Evolutionary conservation across 2,797 vertebrate genomes (phyloP).

Genomic region (Pipistrellus pipistrellus): DNA sequence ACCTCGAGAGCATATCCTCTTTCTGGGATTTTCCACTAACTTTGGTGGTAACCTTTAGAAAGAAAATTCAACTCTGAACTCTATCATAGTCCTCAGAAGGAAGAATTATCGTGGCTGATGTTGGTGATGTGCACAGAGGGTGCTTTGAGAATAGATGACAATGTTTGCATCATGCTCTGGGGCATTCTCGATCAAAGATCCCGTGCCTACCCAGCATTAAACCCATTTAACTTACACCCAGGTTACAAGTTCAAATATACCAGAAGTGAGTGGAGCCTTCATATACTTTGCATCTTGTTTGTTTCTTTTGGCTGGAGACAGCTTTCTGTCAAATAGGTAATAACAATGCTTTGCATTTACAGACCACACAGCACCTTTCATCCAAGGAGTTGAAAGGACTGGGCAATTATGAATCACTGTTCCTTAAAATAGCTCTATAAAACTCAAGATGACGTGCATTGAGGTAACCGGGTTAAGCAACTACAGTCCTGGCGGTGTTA

Average conservation of each 20-base stretch:
- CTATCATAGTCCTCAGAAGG: neutral
- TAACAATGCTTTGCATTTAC: slow-evolving; percentile 69
- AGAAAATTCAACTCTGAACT: slow-evolving; percentile 21
- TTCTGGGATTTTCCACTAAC: neutral
- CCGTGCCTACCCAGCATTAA: slow-evolving; percentile 1
- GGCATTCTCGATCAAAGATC: slow-evolving; percentile 68
- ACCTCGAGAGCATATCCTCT: neutral
- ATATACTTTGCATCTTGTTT: slow-evolving; percentile 53
- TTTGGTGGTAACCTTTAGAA: neutral
- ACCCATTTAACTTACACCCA: slow-evolving; percentile 52
- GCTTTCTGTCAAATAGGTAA: slow-evolving; percentile 68
- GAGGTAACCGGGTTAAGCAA: slow-evolving; percentile 23
- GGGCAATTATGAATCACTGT: slow-evolving; percentile 73
- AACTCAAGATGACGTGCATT: neutral
- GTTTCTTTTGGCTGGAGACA: slow-evolving; percentile 62
- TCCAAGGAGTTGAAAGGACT: slow-evolving; percentile 71
- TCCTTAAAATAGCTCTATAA: slow-evolving; percentile 50
- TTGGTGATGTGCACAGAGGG: neutral
- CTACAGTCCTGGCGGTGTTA: neutral
- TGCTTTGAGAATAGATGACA: slow-evolving; percentile 8
- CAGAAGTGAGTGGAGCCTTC: neutral
- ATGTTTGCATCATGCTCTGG: slow-evolving; percentile 40
- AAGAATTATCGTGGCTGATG: neutral
- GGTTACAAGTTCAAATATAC: slow-evolving; percentile 56
- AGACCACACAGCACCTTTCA: slow-evolving; percentile 63